These are phyloP conservation scores for Trissolcus japonicus DNA, from an alignment of 2,888 invertebrate species.

Conservation along the genomic window DNA sequence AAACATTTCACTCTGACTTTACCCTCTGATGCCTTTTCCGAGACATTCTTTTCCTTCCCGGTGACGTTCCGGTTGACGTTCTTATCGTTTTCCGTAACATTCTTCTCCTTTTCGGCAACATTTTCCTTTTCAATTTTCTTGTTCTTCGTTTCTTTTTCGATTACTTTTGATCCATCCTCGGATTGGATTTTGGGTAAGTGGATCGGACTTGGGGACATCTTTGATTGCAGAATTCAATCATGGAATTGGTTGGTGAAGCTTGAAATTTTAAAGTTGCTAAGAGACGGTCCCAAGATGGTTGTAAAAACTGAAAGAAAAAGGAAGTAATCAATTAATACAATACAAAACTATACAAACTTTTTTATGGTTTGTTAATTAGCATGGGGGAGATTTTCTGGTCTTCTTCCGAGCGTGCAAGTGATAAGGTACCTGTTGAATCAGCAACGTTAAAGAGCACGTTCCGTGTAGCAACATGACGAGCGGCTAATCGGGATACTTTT, in stretches of 20 bases:
- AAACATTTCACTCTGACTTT: too few relatives aligned
- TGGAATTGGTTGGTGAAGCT: too few relatives aligned
- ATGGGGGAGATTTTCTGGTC: too few relatives aligned
- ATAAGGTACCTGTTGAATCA: constrained; percentile 50
- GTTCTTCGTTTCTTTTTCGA: not conserved
- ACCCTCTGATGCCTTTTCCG: too few relatives aligned
- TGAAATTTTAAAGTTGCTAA: too few relatives aligned
- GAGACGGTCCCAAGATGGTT: too few relatives aligned
- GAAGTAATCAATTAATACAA: not conserved
- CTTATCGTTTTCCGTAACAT: not conserved
- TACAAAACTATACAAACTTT: not conserved
- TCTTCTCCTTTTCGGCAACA: not conserved
- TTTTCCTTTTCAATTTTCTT: not conserved
- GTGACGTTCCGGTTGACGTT: not conserved
- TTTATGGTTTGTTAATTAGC: not conserved
- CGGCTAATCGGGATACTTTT: not conserved
- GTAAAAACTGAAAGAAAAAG: constrained; percentile 1
- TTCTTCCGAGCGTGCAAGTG: constrained; percentile 35
- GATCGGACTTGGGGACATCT: not conserved
- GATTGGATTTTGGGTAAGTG: not conserved
- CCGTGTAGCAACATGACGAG: constrained; percentile 29
- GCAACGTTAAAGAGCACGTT: constrained; percentile 28
- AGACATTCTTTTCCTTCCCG: not conserved
- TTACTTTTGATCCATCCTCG: not conserved
- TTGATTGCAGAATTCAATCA: too few relatives aligned